Evolutionary conservation across 2,797 vertebrate species (phyloP), one percentile per base, ranked within the genome.

Genomic region (Arnoldichthys spilopterus): DNA sequence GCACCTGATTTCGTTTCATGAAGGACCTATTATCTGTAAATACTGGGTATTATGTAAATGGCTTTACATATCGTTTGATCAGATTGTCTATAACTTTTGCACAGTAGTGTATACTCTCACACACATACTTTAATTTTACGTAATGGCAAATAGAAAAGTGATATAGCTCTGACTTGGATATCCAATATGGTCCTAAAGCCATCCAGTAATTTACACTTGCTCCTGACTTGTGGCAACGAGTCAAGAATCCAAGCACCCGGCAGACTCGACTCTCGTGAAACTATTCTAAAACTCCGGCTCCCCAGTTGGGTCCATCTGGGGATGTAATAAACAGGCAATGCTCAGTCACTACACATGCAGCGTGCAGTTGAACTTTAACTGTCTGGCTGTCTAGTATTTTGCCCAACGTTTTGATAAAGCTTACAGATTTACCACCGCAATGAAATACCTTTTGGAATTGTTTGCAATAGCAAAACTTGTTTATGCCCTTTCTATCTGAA

Each of bases 211-310:
- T 90, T 89, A 91, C 85, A 87, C 88, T 86, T 82, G 86, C 87
- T 79, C 86, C 73, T 62, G 76, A 87, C 92, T 86, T 89, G 91
- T 89, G 83, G 82, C 90, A 89, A 85, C 89, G 88, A 67, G 90
- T 91, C 88, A 91, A 90, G 83, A 87, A 92, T 91, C 87, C 87
- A 85, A 88, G 13, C 1, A 15, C 22, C 56, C 30, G 22, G 4
- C 8, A 11, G 88, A 81, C 88, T 89, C 84, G 40, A 75, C 70
- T 74, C 85, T 85, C 88, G 85, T 90, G 76, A 90, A 89, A 89
- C 94, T 95, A 95, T 95, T 94, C 93, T 91, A 92, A 92, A 86
- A 40, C 56, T 84, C 66, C 0, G 70, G 68, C 66, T 83, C 84
- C 83, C 82, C 81, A 61, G 79, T 54, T 69, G 49, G 40, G 59